These are phyloP conservation scores for Agrochola litura DNA, from an alignment of 2,888 invertebrate genomes.

Conservation along the genomic window DNA sequence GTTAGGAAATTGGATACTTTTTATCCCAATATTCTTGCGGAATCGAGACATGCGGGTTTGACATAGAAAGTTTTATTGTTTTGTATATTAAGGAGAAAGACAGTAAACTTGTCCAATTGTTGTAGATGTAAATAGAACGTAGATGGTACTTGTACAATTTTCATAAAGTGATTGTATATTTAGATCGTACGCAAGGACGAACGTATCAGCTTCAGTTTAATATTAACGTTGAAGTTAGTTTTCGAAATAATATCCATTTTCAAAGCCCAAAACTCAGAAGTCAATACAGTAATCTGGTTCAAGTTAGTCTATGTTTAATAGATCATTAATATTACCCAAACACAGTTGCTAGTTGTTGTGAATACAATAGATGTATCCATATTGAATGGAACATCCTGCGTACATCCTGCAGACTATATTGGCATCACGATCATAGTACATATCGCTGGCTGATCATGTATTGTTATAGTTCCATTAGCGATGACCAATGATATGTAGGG, in stretches of 20 bases:
- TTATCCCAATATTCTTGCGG: too few species aligned
- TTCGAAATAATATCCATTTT: constrained; percentile 16
- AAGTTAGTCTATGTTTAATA: constrained; percentile 18
- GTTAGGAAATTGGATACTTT: too few species aligned
- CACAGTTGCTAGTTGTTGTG: not conserved
- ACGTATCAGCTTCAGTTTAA: not conserved
- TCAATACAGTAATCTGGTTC: constrained; percentile 15
- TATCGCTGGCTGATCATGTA: constrained; percentile 18
- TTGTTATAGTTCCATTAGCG: constrained; percentile 22
- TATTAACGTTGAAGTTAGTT: constrained; percentile 9
- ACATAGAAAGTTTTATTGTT: constrained; percentile 10
- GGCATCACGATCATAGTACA: constrained; percentile 6
- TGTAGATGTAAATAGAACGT: not conserved
- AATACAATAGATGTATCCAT: constrained; percentile 22
- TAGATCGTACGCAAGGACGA: not conserved
- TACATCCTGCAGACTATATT: constrained; percentile 18
- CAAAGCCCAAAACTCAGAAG: constrained; percentile 20
- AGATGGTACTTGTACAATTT: constrained; percentile 5
- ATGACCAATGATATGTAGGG: constrained; percentile 8
- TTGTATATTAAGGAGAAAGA: not conserved
- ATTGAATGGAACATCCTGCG: constrained; percentile 11
- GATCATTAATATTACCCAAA: constrained; percentile 10
- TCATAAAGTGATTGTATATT: constrained; percentile 26
- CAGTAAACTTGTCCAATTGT: not conserved
- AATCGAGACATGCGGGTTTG: too few species aligned